Percentiles rank a stretch among this genome's conserved stretches.
phyloP scores from a whole-genome alignment of 2,113 vertebrate genomes.

The Campylorhamphus procurvoides region DNA sequence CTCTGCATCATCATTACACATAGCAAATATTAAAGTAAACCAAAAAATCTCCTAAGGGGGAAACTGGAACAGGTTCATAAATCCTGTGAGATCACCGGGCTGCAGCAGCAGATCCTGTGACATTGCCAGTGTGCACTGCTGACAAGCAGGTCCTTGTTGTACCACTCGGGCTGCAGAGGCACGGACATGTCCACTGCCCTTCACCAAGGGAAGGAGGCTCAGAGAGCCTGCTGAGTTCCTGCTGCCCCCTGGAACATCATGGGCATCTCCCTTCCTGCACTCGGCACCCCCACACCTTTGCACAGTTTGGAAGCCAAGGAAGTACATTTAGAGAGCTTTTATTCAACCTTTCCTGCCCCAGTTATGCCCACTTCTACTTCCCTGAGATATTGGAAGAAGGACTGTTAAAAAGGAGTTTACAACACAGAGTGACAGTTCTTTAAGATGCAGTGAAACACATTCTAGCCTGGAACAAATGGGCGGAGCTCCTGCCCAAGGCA shows the following conservation, averaged over 20 bases:
- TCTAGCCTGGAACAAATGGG: neutral
- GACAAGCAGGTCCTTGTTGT: neutral
- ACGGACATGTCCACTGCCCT: neutral
- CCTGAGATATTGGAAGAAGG: neutral
- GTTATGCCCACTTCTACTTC: neutral
- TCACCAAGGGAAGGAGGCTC: neutral
- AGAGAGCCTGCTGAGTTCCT: fast-evolving
- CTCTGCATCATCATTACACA: neutral
- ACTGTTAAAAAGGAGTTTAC: neutral
- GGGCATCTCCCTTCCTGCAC: neutral
- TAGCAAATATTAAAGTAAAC: neutral
- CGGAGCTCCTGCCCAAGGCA: neutral
- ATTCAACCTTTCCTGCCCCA: neutral
- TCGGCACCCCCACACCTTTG: neutral
- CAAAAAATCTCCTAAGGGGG: neutral
- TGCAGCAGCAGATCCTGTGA: neutral
- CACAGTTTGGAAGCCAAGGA: neutral
- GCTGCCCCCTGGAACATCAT: neutral
- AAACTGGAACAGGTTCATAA: neutral
- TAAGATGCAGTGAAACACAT: neutral
- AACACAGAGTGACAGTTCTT: neutral
- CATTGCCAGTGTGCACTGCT: neutral
- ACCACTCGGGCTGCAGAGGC: neutral
- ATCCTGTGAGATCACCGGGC: neutral
- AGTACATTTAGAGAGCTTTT: neutral